Base-by-base conservation (phyloP, 1,140 invertebrate genomes). In the Scaptomyza pallida region DNA sequence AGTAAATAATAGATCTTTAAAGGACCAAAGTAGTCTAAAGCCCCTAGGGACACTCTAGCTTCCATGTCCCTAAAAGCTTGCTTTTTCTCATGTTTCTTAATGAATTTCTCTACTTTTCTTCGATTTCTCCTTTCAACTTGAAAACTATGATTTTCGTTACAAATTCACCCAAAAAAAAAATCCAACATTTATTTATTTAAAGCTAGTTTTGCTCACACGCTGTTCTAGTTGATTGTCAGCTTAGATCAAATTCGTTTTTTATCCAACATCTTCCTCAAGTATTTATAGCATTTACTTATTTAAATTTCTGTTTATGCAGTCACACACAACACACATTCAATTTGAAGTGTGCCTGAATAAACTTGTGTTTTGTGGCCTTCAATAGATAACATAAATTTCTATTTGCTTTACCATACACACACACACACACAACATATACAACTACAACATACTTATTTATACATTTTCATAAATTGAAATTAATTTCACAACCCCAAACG, bases 391-490 rank as follows among this genome's bases (percentile, higher is more conserved):
- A 78, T 78, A 78, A 67, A 76, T 80, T 80, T 41, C 35, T 59
- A 81, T 80, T 76, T 65, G 48, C 35, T 26, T 47, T 19, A 30
- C 37, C 40, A 62, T 35, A 51, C 59, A 57, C 43, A 15, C n/a
- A n/a, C n/a, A n/a, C n/a, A n/a, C n/a, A n/a, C n/a, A n/a, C n/a
- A n/a, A n/a, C n/a, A 19, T 19, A 45, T 37, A 44, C 48, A 61
- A 30, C 41, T 35, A 78, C 35, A 73, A 69, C 48, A 45, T 62
- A 56, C 23, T 60, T 64, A 78, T 75, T 52, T 16, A 51, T 17
- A 41, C 13, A 56, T 62, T 30, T 55, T 41, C 52, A 62, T 75
- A 43, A 67, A 82, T 83, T 82, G 72, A 82, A 83, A 82, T 83
- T 78, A 83, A 82, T 82, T 80, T 41, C 61, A 17, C 67, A 48